These are phyloP conservation scores for Drosophila nr. perissopoda DNA, from an alignment of 2,888 invertebrate genomes.

Conservation along the genomic window DNA sequence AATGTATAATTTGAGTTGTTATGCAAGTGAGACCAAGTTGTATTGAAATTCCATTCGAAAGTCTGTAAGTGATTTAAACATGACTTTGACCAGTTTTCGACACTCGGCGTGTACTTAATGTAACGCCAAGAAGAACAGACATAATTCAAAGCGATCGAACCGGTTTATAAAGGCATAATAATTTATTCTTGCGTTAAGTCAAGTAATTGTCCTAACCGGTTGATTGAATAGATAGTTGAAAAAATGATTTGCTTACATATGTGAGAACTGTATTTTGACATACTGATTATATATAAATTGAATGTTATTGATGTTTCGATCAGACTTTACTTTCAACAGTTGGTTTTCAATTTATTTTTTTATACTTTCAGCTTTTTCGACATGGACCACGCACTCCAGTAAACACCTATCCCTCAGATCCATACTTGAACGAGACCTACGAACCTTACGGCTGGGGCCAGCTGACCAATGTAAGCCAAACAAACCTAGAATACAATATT, in stretches of 20 bases:
- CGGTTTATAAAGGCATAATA: conserved; percentile 35
- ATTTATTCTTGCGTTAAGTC: background rate
- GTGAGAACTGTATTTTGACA: background rate
- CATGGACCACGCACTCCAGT: conserved; percentile 93
- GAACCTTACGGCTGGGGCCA: conserved; percentile 92
- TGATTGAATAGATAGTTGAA: background rate
- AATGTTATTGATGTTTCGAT: background rate
- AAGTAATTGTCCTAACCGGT: background rate
- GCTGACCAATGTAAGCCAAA: conserved; percentile 88
- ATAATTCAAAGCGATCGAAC: conserved; percentile 31
- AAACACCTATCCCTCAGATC: conserved; percentile 90
- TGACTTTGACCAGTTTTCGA: conserved; percentile 23
- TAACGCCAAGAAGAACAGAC: conserved; percentile 6
- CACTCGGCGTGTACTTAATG: conserved; percentile 56
- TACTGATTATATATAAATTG: background rate
- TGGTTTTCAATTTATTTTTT: background rate
- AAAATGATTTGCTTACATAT: too few relatives aligned
- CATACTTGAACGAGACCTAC: conserved; percentile 87
- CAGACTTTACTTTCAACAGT: background rate
- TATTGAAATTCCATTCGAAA: background rate
- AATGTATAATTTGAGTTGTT: background rate
- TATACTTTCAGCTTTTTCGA: conserved; percentile 87
- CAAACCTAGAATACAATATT: too few relatives aligned
- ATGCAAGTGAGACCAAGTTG: background rate
- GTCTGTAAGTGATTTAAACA: background rate